phyloP scores from a whole-genome alignment of 2,888 invertebrate genomes.

The Synergus laeviventris region DNA sequence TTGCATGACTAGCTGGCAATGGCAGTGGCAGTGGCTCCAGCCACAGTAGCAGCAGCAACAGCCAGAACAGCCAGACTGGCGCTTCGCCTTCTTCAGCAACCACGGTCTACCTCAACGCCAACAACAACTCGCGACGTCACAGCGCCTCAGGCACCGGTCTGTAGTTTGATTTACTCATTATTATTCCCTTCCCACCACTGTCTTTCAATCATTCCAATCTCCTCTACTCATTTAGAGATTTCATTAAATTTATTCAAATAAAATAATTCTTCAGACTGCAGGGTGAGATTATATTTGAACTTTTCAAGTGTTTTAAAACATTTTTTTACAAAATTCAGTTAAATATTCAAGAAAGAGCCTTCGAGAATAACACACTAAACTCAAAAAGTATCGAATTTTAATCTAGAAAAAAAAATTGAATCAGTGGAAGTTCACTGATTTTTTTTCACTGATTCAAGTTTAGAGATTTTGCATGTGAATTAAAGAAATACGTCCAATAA shows the following conservation, averaged over 20 bases:
- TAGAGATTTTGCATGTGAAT: no score
- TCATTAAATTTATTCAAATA: background rate
- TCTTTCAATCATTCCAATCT: background rate
- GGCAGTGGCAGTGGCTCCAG: conserved; percentile 66
- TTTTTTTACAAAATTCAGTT: no score
- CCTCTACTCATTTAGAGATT: background rate
- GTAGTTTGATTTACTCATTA: conserved; percentile 60
- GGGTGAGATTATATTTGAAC: no score
- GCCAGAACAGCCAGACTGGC: conserved; percentile 73
- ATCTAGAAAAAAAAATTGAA: no score
- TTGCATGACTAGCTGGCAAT: conserved; percentile 74
- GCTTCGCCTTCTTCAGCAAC: conserved; percentile 63
- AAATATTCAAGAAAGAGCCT: no score
- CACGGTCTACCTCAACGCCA: conserved; percentile 62
- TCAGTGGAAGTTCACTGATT: no score
- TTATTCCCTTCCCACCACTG: conserved; percentile 42
- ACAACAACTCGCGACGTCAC: conserved; percentile 62
- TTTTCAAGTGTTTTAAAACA: no score
- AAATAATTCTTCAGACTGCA: no score
- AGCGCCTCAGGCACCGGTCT: conserved; percentile 72
- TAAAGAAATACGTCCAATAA: no score
- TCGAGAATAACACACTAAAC: no score
- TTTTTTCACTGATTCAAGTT: no score
- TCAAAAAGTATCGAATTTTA: no score
- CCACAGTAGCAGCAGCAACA: conserved; percentile 72